Conservation (phyloP, 1,140 invertebrate genomes). For the Melitaea cinxia region DNA sequence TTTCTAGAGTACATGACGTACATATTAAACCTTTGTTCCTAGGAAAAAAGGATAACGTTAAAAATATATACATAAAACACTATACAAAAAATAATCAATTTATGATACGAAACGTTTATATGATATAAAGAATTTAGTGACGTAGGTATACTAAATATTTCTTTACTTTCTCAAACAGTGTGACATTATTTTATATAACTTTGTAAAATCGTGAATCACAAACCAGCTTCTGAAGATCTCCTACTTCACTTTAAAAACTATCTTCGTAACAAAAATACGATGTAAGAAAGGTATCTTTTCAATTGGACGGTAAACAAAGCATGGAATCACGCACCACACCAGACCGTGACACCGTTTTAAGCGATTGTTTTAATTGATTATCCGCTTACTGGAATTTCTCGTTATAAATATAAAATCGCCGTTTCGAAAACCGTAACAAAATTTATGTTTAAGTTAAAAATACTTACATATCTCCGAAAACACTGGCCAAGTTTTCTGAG, state of each 20-base stretch:
- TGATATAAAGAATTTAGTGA: no score
- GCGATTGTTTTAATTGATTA: conserved; percentile 40
- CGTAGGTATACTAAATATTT: not conserved
- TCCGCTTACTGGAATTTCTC: conserved; percentile 33
- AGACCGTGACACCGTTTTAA: conserved; percentile 63
- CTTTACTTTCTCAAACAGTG: not conserved
- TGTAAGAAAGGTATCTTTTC: conserved; percentile 27
- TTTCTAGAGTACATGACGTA: conserved; percentile 81
- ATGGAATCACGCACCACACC: conserved; percentile 55
- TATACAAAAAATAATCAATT: no score
- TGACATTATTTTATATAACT: conserved; percentile 8
- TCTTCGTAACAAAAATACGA: conserved; percentile 1
- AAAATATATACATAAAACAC: not conserved
- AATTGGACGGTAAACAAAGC: conserved; percentile 36
- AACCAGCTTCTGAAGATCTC: conserved; percentile 22
- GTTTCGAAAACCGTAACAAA: conserved; percentile 22
- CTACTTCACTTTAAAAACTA: conserved; percentile 6
- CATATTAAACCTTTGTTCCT: conserved; percentile 79
- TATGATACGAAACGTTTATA: not conserved
- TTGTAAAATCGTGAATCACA: conserved; percentile 56
- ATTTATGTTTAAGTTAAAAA: conserved; percentile 20
- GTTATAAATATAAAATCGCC: conserved; percentile 26
- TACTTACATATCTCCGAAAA: conserved; percentile 76
- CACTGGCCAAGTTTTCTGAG: conserved; percentile 74
- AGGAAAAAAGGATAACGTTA: conserved; percentile 13